These are phyloP conservation scores for Drosophila melanogaster DNA, from an alignment of 1,140 invertebrate species.

Conservation along the genomic window DNA sequence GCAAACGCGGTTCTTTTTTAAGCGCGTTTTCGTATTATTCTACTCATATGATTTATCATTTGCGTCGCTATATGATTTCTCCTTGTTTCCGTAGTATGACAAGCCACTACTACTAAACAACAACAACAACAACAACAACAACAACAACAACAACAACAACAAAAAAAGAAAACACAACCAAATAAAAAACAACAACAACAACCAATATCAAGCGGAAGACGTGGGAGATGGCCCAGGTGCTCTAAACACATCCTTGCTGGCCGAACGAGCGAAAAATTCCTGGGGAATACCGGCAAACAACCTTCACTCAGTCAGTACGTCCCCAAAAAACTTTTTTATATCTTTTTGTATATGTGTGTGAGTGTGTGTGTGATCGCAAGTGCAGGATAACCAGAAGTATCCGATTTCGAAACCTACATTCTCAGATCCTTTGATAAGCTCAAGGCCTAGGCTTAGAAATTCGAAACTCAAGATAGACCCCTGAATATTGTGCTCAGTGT, in stretches of 20 bases:
- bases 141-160: conserved; percentile 11
- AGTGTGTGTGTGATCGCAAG: conserved; percentile 1
- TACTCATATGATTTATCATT: conserved; percentile 85
- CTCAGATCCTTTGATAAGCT: not conserved
- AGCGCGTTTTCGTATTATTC: conserved; percentile 84
- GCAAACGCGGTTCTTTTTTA: conserved; percentile 84
- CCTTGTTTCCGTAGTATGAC: conserved; percentile 83
- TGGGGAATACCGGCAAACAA: conserved; percentile 13
- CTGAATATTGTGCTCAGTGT: not conserved
- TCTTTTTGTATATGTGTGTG: conserved; percentile 19
- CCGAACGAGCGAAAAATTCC: conserved; percentile 6
- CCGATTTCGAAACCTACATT: not conserved
- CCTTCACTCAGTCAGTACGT: conserved; percentile 49
- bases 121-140: conserved; percentile 6
- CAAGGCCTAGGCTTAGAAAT: not conserved
- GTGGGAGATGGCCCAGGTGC: not conserved
- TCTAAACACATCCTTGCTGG: not conserved
- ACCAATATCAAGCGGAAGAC: conserved; percentile 11
- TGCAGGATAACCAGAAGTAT: not conserved
- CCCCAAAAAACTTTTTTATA: conserved; percentile 26
- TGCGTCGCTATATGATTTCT: conserved; percentile 84
- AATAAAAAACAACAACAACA: conserved; percentile 12
- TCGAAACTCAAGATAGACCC: not conserved
- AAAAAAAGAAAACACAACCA: conserved; percentile 12
- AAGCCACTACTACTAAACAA: conserved; percentile 40